A percentile compares a stretch with the other conserved stretches of the same genome.
Evolutionary conservation across 2,113 vertebrate genomes (phyloP).

Genomic region (Nycticryphes semicollaris): DNA sequence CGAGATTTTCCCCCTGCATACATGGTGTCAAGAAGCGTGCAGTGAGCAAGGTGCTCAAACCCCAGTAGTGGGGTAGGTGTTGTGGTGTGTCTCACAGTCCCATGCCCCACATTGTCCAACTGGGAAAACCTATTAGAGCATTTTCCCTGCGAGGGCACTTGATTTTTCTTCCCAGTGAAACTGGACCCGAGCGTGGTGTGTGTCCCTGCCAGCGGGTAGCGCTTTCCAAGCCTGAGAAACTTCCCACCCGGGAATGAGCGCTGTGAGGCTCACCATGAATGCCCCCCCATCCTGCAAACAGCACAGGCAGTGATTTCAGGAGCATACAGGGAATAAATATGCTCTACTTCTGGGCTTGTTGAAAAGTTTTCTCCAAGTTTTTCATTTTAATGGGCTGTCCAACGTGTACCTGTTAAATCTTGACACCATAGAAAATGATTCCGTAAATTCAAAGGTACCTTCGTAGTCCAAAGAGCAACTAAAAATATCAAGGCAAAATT

Average conservation of each 20-base stretch:
- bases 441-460: neutral
- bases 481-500: neutral
- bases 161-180: neutral
- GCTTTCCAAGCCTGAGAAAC: neutral
- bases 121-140: neutral
- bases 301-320: neutral
- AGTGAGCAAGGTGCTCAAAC: neutral
- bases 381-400: neutral
- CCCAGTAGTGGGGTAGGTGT: rapidly evolving
- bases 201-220: rapidly evolving
- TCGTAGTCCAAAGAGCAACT: neutral
- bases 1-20: neutral
- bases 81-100: neutral
- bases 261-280: neutral
- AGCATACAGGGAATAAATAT: neutral
- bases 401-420: neutral
- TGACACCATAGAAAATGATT: neutral
- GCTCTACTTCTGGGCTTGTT: neutral
- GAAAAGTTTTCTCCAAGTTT: neutral
- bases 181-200: rapidly evolving
- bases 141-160: neutral
- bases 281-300: rapidly evolving
- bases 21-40: rapidly evolving
- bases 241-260: neutral
- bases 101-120: neutral